A percentile compares a stretch with the other conserved stretches of the same genome.
Conservation (phyloP, 2,797 vertebrate species). For the Tolypeutes matacus region DNA sequence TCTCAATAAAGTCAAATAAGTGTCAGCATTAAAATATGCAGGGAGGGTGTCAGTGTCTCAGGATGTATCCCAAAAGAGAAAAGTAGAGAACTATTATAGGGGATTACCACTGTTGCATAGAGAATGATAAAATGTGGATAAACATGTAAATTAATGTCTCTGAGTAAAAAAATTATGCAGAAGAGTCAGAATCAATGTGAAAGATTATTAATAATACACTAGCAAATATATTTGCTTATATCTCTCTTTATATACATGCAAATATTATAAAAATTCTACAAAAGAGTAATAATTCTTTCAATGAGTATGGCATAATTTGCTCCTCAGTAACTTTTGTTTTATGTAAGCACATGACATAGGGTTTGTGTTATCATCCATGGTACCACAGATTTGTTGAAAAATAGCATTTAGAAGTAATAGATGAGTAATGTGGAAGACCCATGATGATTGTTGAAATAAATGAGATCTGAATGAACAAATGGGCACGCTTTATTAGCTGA, state of each 20-base stretch:
- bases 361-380: background rate
- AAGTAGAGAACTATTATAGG: no score
- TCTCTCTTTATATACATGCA: background rate
- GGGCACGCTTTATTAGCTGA: background rate
- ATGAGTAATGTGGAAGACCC: background rate
- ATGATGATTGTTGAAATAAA: background rate
- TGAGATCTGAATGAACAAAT: background rate
- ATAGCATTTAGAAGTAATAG: background rate
- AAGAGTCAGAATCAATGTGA: no score
- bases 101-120: no score
- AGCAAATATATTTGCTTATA: background rate
- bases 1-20: conserved; percentile 4
- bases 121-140: no score
- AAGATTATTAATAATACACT: no score
- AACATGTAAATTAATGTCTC: no score
- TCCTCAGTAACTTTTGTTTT: background rate
- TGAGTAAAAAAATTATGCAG: no score
- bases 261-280: background rate
- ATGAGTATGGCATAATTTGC: background rate
- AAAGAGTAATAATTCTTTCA: background rate
- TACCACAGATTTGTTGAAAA: background rate
- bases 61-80: no score
- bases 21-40: background rate
- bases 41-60: no score
- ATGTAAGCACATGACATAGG: background rate